phyloP scores from a whole-genome alignment of 2,797 vertebrate species.

The Kryptopterus vitreolus region DNA sequence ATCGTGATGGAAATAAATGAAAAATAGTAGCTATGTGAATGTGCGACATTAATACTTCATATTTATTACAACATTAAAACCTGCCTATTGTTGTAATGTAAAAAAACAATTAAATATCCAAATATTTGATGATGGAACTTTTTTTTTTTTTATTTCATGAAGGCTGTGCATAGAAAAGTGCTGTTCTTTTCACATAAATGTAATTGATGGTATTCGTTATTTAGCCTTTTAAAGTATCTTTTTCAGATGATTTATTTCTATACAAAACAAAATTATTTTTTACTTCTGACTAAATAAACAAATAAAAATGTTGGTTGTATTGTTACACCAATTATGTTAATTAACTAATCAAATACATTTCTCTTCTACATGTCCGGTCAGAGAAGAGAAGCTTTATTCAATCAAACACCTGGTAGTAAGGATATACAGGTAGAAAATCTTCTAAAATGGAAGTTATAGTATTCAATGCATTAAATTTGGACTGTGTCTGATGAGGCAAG shows the following conservation, averaged over 20 bases:
- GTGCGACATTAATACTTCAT: neutral
- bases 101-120: neutral
- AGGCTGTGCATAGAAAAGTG: neutral
- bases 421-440: no score
- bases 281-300: constrained; percentile 31
- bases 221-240: constrained; percentile 7
- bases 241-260: neutral
- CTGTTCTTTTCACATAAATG: neutral
- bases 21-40: neutral
- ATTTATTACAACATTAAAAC: neutral
- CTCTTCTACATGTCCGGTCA: no score
- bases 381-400: no score
- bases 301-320: neutral
- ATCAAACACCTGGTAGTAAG: no score
- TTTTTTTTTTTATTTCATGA: no score
- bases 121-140: neutral
- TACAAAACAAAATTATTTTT: neutral
- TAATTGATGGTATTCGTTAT: neutral
- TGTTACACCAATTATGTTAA: neutral
- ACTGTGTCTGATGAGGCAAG: no score
- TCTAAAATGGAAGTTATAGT: no score
- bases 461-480: no score
- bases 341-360: no score
- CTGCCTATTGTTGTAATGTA: neutral
- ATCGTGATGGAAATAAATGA: neutral